These are phyloP conservation scores for Nyctibius grandis DNA, from an alignment of 2,797 vertebrate species.

Conservation along the genomic window DNA sequence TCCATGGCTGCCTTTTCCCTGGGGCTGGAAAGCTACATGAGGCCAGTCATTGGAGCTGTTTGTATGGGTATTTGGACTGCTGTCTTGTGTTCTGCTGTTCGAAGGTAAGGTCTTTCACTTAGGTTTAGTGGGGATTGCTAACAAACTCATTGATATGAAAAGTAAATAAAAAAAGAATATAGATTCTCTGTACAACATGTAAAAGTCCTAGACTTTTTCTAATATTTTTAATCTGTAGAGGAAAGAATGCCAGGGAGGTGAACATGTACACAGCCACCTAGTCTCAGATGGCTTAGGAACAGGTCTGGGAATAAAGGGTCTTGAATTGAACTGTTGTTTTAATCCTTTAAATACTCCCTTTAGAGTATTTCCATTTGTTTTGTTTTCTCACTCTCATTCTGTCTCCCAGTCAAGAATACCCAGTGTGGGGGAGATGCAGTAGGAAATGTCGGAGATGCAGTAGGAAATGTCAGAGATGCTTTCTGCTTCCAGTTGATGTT, in stretches of 20 bases:
- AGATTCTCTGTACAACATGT: not conserved
- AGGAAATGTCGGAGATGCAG: not conserved
- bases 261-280: fast-evolving
- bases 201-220: not conserved
- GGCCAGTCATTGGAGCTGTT: not conserved
- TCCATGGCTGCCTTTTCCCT: not conserved
- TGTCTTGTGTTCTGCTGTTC: not conserved
- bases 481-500: not conserved
- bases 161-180: not conserved
- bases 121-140: not conserved
- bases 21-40: not conserved
- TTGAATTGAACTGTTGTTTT: not conserved
- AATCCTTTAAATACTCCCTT: not conserved
- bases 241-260: not conserved
- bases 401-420: not conserved
- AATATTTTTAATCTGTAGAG: not conserved
- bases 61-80: not conserved
- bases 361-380: not conserved
- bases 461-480: not conserved
- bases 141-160: not conserved
- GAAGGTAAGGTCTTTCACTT: not conserved
- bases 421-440: not conserved
- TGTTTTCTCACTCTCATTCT: not conserved
- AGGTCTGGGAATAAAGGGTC: not conserved
- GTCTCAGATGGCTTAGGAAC: not conserved